Evolutionary conservation across 1,140 invertebrate species (phyloP), one percentile per base, ranked within the genome.

Genomic region (Drosophila willistoni): DNA sequence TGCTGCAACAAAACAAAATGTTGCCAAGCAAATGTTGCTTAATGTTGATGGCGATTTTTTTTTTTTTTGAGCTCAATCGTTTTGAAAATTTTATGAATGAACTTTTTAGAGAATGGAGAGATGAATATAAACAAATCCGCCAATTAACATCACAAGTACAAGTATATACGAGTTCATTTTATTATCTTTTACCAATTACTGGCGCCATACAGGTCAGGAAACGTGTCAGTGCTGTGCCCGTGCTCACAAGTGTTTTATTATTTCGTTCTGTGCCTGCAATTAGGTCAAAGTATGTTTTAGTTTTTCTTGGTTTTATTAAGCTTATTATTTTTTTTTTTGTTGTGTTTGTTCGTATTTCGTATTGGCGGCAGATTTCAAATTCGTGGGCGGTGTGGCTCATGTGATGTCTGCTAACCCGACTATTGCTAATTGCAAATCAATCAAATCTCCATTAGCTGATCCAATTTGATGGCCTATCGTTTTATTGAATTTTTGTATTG

Each of bases 201-300:
- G 90, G 90, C 72, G 90, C 90, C 90, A 91, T 91, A 69, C 90
- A 91, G 78, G 90, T 86, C 80, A 91, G 73, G 77, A 91, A 91
- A 57, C 90, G 77, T 51, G 90, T 90, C 77, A 91, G 73, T 42
- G 90, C 76, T 54, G 90, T 85, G 67, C 86, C 90, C 36, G 83
- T 85, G 70, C 73, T 68, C 66, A 67, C 63, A 69, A 67, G 42
- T 57, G 62, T 54, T 61, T 41, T 7, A 68, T 59, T 73, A 55
- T 56, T 67, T 56, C 22, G n/a, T 13, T 55, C 54, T 59, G 67
- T 64, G 14, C 79, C 82, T 86, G 82, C 67, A 86, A 86, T 87
- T 76, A 87, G 79, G 83, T 79, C 79, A 86, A 87, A 79, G 64
- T 67, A 66, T 67, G 69, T 41, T 54, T 80, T 77, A 71, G 47